A percentile compares a stretch with the other conserved stretches of the same genome.
These are phyloP conservation scores for Menura novaehollandiae DNA, from an alignment of 2,113 vertebrate genomes.

Conservation along the genomic window DNA sequence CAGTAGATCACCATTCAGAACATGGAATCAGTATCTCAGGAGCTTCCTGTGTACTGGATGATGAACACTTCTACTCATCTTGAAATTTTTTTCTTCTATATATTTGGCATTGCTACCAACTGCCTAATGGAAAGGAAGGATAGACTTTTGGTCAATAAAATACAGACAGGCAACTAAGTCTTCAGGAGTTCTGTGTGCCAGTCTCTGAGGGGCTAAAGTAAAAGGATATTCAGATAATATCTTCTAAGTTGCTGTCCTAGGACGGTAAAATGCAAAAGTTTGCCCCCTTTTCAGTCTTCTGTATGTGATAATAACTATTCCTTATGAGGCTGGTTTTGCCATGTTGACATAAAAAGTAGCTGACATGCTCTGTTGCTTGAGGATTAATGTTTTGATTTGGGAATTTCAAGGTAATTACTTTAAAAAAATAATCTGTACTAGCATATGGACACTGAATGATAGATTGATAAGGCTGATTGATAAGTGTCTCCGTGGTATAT, in stretches of 20 bases:
- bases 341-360: neutral
- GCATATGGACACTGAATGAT: neutral
- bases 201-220: neutral
- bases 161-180: neutral
- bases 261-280: neutral
- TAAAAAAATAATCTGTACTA: neutral
- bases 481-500: neutral
- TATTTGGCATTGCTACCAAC: neutral
- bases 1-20: neutral
- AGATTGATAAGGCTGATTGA: neutral
- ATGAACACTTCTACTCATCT: fast-evolving
- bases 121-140: neutral
- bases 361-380: neutral
- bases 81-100: neutral
- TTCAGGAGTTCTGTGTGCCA: neutral
- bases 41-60: neutral
- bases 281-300: neutral
- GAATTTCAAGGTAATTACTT: neutral
- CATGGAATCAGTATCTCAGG: neutral
- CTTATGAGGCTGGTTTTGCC: neutral
- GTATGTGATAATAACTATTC: neutral
- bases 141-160: neutral
- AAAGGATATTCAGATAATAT: neutral
- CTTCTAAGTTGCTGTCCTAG: neutral
- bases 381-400: neutral